phyloP scores from a whole-genome alignment of 2,113 vertebrate species.

The Heterotilapia buettikoferi region DNA sequence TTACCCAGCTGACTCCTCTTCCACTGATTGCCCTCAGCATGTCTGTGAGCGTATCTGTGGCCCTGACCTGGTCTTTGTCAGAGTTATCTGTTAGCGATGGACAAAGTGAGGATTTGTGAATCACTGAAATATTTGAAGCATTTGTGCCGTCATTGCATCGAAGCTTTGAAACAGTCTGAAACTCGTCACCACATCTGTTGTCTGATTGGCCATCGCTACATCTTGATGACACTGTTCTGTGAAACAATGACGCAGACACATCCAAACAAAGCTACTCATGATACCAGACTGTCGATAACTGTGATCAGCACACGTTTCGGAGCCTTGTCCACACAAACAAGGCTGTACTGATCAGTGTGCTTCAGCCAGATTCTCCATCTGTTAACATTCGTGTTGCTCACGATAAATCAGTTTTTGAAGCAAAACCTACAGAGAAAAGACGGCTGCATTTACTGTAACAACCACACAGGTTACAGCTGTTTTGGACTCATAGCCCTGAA shows the following conservation, averaged over 20 bases:
- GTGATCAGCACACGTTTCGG: background rate
- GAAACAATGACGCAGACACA: background rate
- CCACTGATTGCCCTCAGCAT: fast-evolving
- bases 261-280: background rate
- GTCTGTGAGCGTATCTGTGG: background rate
- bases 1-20: background rate
- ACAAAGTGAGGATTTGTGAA: background rate
- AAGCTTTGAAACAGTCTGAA: background rate
- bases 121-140: background rate
- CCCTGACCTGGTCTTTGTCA: background rate
- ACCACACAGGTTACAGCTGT: background rate
- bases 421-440: background rate
- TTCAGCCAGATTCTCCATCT: background rate
- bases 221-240: background rate
- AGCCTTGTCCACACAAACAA: fast-evolving
- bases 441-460: background rate
- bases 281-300: background rate
- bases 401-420: background rate
- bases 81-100: fast-evolving
- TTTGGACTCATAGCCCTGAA: background rate
- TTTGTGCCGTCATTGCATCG: fast-evolving
- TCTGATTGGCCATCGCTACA: background rate
- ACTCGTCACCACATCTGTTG: background rate
- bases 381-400: background rate
- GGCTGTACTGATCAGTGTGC: fast-evolving